Percentiles rank a stretch among this genome's conserved stretches.
phyloP scores from a whole-genome alignment of 2,113 vertebrate genomes.

The Ariopsis seemanni region DNA sequence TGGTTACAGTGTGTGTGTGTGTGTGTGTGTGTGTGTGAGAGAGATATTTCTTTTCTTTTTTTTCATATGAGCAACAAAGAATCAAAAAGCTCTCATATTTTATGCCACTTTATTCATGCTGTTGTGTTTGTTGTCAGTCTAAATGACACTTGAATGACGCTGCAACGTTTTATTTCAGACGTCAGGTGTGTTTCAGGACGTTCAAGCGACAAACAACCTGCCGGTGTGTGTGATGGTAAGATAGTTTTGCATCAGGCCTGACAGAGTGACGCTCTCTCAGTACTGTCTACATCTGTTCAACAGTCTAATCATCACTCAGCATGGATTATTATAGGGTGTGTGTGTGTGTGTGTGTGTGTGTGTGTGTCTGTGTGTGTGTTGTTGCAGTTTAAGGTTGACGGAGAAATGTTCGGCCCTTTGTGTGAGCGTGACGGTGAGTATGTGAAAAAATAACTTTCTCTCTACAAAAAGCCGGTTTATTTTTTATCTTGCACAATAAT shows the following conservation, averaged over 20 bases:
- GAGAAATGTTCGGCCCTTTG: conserved; percentile 58
- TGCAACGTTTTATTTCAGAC: conserved; percentile 1
- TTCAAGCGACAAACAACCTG: conserved; percentile 60
- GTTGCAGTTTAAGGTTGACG: conserved; percentile 63
- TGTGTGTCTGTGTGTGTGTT: conserved; percentile 26
- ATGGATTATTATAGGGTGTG: not conserved
- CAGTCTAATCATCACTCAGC: not conserved
- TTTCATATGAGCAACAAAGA: too few relatives aligned
- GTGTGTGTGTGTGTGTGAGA: not conserved
- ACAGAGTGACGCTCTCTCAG: not conserved
- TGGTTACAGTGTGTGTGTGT: not conserved
- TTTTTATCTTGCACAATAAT: not conserved
- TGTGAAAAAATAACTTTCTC: not conserved
- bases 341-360: conserved; percentile 25
- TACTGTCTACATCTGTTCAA: too few relatives aligned
- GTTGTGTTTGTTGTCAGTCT: not conserved
- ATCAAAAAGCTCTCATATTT: too few relatives aligned
- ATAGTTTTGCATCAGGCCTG: not conserved
- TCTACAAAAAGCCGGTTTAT: not conserved
- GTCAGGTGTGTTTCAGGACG: conserved; percentile 63
- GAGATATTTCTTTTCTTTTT: too few relatives aligned
- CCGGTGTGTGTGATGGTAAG: conserved; percentile 84
- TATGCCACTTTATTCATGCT: not conserved
- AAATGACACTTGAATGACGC: not conserved
- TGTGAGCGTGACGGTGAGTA: conserved; percentile 67